Conservation (phyloP, 2,113 vertebrate genomes). For the Petroica traversi region DNA sequence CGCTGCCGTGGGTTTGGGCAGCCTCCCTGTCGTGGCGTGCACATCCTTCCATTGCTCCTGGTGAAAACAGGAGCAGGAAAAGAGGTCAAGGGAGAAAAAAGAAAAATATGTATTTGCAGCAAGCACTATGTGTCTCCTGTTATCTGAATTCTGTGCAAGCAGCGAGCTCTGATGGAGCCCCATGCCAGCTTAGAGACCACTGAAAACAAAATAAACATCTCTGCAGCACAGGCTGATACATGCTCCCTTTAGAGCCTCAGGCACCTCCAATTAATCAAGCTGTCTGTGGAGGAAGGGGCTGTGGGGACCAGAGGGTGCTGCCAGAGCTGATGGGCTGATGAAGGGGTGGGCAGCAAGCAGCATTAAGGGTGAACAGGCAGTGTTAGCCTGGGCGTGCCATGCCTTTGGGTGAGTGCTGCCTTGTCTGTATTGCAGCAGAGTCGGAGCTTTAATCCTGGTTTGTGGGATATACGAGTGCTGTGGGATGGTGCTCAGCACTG, state of each 20-base stretch:
- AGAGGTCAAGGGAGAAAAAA: conserved; percentile 38
- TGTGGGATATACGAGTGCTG: background rate
- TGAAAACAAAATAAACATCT: conserved; percentile 56
- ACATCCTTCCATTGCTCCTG: background rate
- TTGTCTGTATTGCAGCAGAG: background rate
- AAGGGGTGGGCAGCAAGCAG: background rate
- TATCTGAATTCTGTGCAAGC: background rate
- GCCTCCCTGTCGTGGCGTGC: background rate
- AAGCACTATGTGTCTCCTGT: background rate
- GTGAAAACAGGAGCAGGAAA: conserved; percentile 12
- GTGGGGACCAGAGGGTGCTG: background rate
- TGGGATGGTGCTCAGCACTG: background rate
- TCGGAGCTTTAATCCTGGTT: background rate
- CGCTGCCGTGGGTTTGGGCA: background rate
- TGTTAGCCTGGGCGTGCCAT: background rate
- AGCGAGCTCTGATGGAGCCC: background rate
- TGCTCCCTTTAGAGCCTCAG: background rate
- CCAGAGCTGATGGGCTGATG: background rate
- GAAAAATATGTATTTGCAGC: background rate
- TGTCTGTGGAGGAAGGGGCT: conserved; percentile 10
- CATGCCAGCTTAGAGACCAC: background rate
- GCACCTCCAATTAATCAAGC: conserved; percentile 44
- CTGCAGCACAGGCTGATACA: background rate
- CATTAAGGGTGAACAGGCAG: background rate
- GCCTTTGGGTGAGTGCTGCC: background rate